These are phyloP conservation scores for Drosophila sucinea DNA, from an alignment of 1,140 invertebrate genomes.

Conservation along the genomic window DNA sequence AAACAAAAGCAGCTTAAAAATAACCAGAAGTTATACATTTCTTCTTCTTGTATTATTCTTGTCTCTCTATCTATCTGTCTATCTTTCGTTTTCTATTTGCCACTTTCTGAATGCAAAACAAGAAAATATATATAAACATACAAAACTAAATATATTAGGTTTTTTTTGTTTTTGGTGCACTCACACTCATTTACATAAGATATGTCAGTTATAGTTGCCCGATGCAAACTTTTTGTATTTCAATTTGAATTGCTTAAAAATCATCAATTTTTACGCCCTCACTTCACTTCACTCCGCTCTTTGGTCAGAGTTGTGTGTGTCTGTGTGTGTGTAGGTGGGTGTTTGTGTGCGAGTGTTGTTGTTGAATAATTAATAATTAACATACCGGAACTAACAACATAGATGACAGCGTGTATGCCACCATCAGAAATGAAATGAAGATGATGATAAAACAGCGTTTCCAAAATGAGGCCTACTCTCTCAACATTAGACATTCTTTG, in stretches of 20 bases:
- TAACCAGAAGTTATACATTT: neutral
- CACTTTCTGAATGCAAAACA: slow-evolving; percentile 24
- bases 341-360: slow-evolving; percentile 11
- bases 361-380: neutral
- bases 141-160: too few species aligned
- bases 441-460: slow-evolving; percentile 2
- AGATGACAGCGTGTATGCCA: neutral
- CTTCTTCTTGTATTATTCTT: neutral
- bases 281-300: neutral
- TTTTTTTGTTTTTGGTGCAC: too few species aligned
- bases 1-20: neutral
- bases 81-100: neutral
- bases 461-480: slow-evolving; percentile 69
- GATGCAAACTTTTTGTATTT: slow-evolving; percentile 10
- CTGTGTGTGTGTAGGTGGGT: neutral
- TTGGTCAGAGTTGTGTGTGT: slow-evolving; percentile 10
- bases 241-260: slow-evolving; percentile 10
- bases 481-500: slow-evolving; percentile 79
- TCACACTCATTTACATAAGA: neutral
- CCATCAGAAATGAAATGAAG: neutral
- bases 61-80: neutral
- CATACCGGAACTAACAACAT: neutral
- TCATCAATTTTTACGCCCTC: slow-evolving; percentile 18
- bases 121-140: slow-evolving; percentile 24
- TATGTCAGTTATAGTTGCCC: neutral